Base-by-base conservation (phyloP, 2,888 invertebrate genomes). In the Melanotus villosus region DNA sequence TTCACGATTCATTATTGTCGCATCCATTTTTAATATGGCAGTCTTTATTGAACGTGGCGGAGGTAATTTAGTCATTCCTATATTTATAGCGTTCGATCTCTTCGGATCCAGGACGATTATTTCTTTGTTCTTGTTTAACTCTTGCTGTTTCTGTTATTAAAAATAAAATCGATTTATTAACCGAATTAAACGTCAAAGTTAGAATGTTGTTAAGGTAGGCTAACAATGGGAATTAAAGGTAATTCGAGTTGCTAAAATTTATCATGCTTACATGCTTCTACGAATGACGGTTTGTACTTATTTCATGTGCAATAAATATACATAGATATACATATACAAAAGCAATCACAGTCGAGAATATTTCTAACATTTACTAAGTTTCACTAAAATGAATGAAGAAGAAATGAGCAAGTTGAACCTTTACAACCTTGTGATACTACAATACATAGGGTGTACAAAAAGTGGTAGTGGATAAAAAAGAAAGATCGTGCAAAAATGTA, bases 21-120 rank as follows among this genome's bases (percentile, higher is more conserved):
- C 95, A 84, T 99, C 99, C 98, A 99, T 99, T 87, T 99, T 99
- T 84, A 99, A 88, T 73, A 98, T 97, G 21, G 99, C 99, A n/a
- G 98, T 95, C 84, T 99, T 99, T 73, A 99, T 99, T 5, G 98
- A 96, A 74, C 98, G 90, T 0, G 98, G 96, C 0, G 98, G 98
- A 1, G 99, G 99, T 73, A 99, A 87, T 83, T 98, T 99, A 18
- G 99, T 99, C 93, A 99, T 95, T 12, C 98, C 98, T 79, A 99
- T 99, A 84, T 99, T 99, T 77, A 99, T 99, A 41, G 98, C 98
- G 84, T 99, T 99, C 5, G 99, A 99, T 74, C 99, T 89, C 84
- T 99, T 99, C 47, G 97, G 93, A 84, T 98, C 97, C 84, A 99
- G 87, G 38, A 99, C 98, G 64, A 98, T 94, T 71, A 97, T 91